Base-by-base conservation (phyloP, 1,140 invertebrate genomes). In the Cotesia vestalis region DNA sequence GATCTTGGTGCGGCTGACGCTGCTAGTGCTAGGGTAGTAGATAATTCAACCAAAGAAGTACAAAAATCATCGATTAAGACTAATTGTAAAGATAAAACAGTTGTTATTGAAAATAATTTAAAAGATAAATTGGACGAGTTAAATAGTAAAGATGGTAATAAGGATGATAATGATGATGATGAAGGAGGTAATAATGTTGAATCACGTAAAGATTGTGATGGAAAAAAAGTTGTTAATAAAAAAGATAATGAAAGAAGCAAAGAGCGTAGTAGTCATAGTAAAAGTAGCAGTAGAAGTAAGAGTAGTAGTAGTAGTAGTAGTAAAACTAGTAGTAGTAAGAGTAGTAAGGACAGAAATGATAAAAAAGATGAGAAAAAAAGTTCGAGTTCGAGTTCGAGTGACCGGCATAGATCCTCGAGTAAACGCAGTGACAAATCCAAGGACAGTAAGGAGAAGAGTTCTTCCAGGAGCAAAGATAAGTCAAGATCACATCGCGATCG, bases 11-110 rank as follows among this genome's bases (percentile, higher is more conserved):
- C 27, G 1, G 3, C 4, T 46, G 40, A 46, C 5, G 5, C 9
- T 8, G 9, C 2, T 46, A 46, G 2, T 71, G 61, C 55, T 36
- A 36, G 36, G 6, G 40, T 17, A 11, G 72, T 46, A 12, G 52
- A 78, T 36, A 76, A 79, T 68, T 71, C 69, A 72, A 71, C 71
- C 72, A 77, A 80, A 69, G 76, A 79, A 71, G 66, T 79, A 70
- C 66, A 78, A 71, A 75, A 75, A 57, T 34, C 63, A 69, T 12
- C 38, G 4, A 14, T 59, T 17, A 34, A 74, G 66, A 55, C 51
- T 69, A 70, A 11, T 46, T 46, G 57, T 74, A 63, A 59, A 38
- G 40, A 61, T 62, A 71, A 78, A 55, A 72, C 38, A 61, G 34
- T 57, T 9, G 66, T 9, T n/a, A 34, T n/a, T n/a, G 53, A 67